A percentile compares a stretch with the other conserved stretches of the same genome.
These are phyloP conservation scores for Spatulosminthurus flaviceps DNA, from an alignment of 2,888 invertebrate species.

Conservation along the genomic window DNA sequence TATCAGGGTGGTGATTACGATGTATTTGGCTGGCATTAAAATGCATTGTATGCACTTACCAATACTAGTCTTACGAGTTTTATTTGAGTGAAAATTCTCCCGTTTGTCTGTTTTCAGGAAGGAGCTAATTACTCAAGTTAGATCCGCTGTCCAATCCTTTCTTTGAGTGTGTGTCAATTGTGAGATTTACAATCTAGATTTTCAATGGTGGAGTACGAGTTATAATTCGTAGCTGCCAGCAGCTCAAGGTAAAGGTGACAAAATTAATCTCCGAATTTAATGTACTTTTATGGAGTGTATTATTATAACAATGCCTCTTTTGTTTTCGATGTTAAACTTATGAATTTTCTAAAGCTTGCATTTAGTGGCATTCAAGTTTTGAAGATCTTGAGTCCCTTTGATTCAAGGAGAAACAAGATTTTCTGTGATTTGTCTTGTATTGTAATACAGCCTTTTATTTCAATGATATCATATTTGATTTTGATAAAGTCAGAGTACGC, in stretches of 20 bases:
- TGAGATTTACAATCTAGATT: conserved; percentile 1
- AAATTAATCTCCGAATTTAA: not conserved
- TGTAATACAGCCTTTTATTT: not conserved
- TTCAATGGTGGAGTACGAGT: conserved; percentile 21
- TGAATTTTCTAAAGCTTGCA: not conserved
- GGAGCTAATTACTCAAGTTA: conserved; percentile 13
- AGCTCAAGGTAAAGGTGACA: not conserved
- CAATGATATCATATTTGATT: not conserved
- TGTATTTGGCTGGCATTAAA: not conserved
- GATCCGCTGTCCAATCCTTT: not conserved
- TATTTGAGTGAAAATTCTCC: not conserved
- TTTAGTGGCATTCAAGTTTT: not conserved
- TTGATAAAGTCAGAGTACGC: too few relatives aligned
- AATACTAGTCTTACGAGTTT: too few relatives aligned
- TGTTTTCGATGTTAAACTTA: not conserved
- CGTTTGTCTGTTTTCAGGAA: conserved; percentile 15
- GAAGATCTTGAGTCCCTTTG: not conserved
- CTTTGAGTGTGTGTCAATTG: not conserved
- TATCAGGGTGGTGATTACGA: not conserved
- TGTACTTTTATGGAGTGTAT: not conserved
- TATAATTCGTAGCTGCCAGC: not conserved
- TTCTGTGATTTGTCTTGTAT: too few relatives aligned
- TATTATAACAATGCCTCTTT: not conserved
- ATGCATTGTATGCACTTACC: not conserved
- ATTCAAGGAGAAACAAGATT: not conserved